Base-by-base conservation (phyloP, 2,888 invertebrate species). In the Torymus texanus region DNA sequence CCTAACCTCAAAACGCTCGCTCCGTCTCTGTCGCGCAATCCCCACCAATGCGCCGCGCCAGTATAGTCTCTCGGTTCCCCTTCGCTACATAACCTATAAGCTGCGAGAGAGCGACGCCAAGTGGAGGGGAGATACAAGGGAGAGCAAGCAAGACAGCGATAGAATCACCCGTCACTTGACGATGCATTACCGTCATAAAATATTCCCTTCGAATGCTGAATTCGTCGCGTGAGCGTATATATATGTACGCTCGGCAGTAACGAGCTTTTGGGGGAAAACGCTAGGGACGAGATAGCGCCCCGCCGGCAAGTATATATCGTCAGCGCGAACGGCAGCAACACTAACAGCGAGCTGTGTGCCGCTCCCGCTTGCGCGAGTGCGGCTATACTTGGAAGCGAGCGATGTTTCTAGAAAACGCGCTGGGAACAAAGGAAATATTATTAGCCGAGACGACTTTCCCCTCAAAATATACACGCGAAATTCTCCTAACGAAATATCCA, bases 121-220 rank as follows among this genome's bases (percentile, higher is more conserved):
- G 63, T 61, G 41, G 41, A 78, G 75, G 70, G 75, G 67, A 66
- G 75, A 75, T 77, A 71, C 71, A 79, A 75, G 84, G 86, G 86
- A 58, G 55, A 70, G 12, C 56, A 67, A 74, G 18, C 29, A 58
- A 12, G 41, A 24, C 4, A 16, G 12, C 53, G 73, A 18, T 55
- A 61, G 24, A 50, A 61, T 62, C 72, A 16, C 12, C 41, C 65
- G 68, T 76, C 55, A 76, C 55, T 62, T 73, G 72, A 66, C 72
- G 61, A 67, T 13, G 67, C 61, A 72, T 73, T 78, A 67, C 72
- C 67, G 78, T 72, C 78, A 66, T 66, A 59, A 56, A 72, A 66
- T 67, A 58, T 67, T 72, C 59, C 53, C 53, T 70, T 50, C 18
- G 10, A 29, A 56, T 41, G 51, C 14, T 67, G 67, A 55, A 61